Base-by-base conservation (phyloP, 2,888 invertebrate genomes). In the Cyclophora punctaria region DNA sequence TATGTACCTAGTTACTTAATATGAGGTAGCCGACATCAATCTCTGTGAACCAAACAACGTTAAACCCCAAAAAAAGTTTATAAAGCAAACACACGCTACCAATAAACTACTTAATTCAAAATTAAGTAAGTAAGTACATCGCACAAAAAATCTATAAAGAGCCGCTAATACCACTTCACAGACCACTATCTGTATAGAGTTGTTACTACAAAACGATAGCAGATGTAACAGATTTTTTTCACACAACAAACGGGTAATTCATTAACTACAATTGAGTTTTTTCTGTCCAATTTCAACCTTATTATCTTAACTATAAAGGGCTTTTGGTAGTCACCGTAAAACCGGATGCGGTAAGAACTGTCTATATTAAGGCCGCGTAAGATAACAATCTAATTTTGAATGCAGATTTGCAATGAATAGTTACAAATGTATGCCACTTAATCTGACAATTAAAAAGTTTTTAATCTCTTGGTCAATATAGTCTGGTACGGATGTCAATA, bases 301-400 rank as follows among this genome's bases (percentile, higher is more conserved):
- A 37, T 37, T 37, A 2, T 2, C 1, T 20, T 20, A 20, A 2
- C 20, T 20, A 20, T 20, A 20, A 20, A 20, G 20, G 20, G 1
- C 20, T 20, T 20, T 20, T 20, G 20, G 20, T 20, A 20, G 20
- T 20, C 20, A 20, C 20, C 20, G 20, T 20, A 20, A 54, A 67
- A 64, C 71, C 71, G 69, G 71, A 71, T 69, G 68, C 60, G 57
- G 57, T 47, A 49, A 71, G 76, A 74, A 73, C 67, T 66, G 69
- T 20, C 20, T 20, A 20, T 20, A 20, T 20, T 20, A n/a, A n/a
- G n/a, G 68, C 62, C 65, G 20, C 20, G 37, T 48, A 52, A 75
- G 85, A 87, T 87, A 83, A 80, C 75, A 71, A 85, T 86, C 83
- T 80, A 77, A 80, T 80, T 69, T 71, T 67, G 71, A 78, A 78